Evolutionary conservation across 2,797 vertebrate genomes (phyloP).

Genomic region (Synaphobranchus kaupii): DNA sequence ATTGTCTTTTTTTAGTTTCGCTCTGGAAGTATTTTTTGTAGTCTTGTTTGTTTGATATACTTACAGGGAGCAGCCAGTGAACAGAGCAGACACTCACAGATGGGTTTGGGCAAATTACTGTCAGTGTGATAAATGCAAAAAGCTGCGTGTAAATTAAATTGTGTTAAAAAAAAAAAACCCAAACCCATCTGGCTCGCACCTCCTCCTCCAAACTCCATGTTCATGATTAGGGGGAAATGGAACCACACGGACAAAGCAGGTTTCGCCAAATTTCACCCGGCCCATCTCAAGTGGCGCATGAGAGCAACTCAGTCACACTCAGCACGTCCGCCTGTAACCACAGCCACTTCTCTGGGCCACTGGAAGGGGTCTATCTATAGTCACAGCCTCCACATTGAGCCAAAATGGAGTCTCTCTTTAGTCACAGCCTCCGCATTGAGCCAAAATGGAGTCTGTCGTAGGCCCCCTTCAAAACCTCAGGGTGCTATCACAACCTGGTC

Average conservation of each 20-base stretch:
- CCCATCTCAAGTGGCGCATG: conserved; percentile 32
- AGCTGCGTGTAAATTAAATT: conserved; percentile 53
- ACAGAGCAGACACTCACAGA: conserved; percentile 51
- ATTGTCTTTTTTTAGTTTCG: conserved; percentile 35
- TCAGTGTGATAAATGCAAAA: conserved; percentile 58
- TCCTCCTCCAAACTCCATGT: conserved; percentile 44
- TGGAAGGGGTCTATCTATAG: neutral
- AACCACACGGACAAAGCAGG: conserved; percentile 51
- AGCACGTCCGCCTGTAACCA: conserved; percentile 16
- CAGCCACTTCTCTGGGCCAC: conserved; percentile 2
- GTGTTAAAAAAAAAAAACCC: conserved; percentile 43
- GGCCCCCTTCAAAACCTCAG: conserved; percentile 25
- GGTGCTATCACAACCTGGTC: neutral
- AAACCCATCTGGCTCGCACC: conserved; percentile 54
- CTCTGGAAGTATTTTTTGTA: conserved; percentile 31
- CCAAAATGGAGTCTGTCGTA: neutral
- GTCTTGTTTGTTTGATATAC: conserved; percentile 39
- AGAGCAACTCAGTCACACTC: conserved; percentile 29
- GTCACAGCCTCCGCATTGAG: neutral
- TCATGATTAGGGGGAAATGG: conserved; percentile 50
- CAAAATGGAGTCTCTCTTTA: neutral
- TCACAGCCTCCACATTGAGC: neutral
- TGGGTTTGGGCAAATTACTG: conserved; percentile 57
- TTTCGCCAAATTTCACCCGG: conserved; percentile 40
- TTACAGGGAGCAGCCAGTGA: conserved; percentile 37